Conservation (phyloP, 1,140 invertebrate genomes). For the Wasmannia auropunctata region DNA sequence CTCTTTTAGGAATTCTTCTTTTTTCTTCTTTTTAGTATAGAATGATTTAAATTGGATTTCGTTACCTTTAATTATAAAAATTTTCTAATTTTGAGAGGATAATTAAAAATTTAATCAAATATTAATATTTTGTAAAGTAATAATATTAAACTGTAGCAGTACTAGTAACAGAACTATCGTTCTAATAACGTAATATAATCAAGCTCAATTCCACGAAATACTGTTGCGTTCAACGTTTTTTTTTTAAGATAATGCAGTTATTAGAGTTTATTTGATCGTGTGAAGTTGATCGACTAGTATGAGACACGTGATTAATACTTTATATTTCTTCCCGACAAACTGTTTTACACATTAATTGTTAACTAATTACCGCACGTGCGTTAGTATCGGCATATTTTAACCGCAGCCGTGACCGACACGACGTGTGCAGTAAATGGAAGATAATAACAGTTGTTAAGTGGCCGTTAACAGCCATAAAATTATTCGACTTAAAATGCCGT, state of each 20-base stretch:
- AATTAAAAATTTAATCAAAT: background rate
- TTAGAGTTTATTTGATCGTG: conserved; percentile 1
- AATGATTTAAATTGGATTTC: background rate
- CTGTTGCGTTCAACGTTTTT: background rate
- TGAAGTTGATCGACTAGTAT: background rate
- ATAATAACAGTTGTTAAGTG: conserved; percentile 58
- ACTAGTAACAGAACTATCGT: background rate
- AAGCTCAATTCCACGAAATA: background rate
- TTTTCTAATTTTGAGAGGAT: background rate
- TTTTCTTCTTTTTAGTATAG: background rate
- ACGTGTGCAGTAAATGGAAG: conserved; percentile 42
- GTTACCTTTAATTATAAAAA: background rate
- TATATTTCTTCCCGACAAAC: conserved; percentile 26
- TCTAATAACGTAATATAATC: background rate
- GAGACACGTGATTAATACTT: conserved; percentile 24
- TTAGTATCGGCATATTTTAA: conserved; percentile 50
- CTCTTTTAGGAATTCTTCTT: conserved; percentile 11
- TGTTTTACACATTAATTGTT: conserved; percentile 47
- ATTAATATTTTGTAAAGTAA: background rate
- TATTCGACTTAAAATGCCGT: conserved; percentile 54
- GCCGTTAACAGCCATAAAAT: conserved; percentile 52
- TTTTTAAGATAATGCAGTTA: background rate
- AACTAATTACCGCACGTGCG: conserved; percentile 31
- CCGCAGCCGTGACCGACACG: conserved; percentile 41
- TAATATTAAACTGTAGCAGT: background rate